Evolutionary conservation across 2,797 vertebrate genomes (phyloP).

Genomic region (Sternarchorhynchus goeldii): DNA sequence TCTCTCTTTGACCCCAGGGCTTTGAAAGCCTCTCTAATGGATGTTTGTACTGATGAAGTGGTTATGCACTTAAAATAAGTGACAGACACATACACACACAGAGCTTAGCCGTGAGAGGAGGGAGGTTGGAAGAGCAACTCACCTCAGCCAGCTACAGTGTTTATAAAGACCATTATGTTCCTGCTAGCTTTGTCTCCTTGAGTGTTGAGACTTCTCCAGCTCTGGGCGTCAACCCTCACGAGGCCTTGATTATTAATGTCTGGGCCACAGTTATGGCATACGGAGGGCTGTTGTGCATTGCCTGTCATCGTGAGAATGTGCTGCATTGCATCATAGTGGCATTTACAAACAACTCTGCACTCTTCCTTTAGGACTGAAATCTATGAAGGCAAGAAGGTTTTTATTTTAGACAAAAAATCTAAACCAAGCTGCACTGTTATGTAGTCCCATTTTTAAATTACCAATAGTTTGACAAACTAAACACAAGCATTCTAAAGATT

Average conservation of each 20-base stretch:
- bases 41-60: constrained; percentile 61
- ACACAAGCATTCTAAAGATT: background rate
- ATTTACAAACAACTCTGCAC: constrained; percentile 29
- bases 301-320: constrained; percentile 37
- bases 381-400: background rate
- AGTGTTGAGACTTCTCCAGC: constrained; percentile 45
- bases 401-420: background rate
- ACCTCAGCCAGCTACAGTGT: constrained; percentile 37
- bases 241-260: constrained; percentile 50
- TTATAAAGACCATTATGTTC: constrained; percentile 48
- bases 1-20: constrained; percentile 20
- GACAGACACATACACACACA: constrained; percentile 54
- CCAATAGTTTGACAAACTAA: background rate
- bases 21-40: constrained; percentile 48
- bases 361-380: background rate
- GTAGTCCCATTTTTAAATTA: too few species aligned
- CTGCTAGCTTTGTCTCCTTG: constrained; percentile 12
- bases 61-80: constrained; percentile 64
- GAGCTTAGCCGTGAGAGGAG: constrained; percentile 48
- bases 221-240: constrained; percentile 21
- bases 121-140: constrained; percentile 41
- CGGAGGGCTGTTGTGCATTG: constrained; percentile 43
- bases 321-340: constrained; percentile 41
- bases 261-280: constrained; percentile 31
- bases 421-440: too few species aligned